Evolutionary conservation across 2,797 vertebrate species (phyloP).

Genomic region (Chelidonichthys spinosus): DNA sequence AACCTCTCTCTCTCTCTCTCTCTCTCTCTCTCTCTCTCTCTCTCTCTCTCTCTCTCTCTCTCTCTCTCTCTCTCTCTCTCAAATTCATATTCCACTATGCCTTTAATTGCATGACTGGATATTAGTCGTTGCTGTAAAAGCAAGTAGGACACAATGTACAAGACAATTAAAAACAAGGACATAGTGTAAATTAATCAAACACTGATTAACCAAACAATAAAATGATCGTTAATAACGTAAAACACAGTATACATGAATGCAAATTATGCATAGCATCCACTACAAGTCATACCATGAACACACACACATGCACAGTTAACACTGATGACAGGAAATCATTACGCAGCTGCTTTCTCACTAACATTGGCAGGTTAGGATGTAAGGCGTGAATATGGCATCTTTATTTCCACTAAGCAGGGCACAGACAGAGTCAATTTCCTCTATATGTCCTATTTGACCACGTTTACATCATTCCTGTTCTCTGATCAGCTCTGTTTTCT

Average conservation of each 20-base stretch:
- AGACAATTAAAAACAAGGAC: not conserved
- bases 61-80: not conserved
- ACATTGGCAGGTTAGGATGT: conserved; percentile 7
- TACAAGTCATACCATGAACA: not conserved
- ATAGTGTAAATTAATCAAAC: not conserved
- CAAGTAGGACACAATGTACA: not conserved
- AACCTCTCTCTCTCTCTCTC: not conserved
- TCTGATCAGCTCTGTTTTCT: conserved; percentile 24
- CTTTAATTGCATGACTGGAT: conserved; percentile 22
- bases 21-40: not conserved
- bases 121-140: not conserved
- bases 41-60: not conserved
- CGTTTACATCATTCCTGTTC: conserved; percentile 19
- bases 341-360: conserved; percentile 36
- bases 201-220: not conserved
- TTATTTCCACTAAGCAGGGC: conserved; percentile 16
- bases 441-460: conserved; percentile 16
- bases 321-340: conserved; percentile 3
- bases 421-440: conserved; percentile 18
- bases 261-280: not conserved
- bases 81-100: conserved; percentile 12
- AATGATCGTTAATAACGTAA: not conserved
- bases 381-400: conserved; percentile 14
- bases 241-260: not conserved
- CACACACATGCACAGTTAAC: not conserved